A percentile compares a stretch with the other conserved stretches of the same genome.
phyloP scores from a whole-genome alignment of 2,113 vertebrate genomes.

The Myotis lucifugus region DNA sequence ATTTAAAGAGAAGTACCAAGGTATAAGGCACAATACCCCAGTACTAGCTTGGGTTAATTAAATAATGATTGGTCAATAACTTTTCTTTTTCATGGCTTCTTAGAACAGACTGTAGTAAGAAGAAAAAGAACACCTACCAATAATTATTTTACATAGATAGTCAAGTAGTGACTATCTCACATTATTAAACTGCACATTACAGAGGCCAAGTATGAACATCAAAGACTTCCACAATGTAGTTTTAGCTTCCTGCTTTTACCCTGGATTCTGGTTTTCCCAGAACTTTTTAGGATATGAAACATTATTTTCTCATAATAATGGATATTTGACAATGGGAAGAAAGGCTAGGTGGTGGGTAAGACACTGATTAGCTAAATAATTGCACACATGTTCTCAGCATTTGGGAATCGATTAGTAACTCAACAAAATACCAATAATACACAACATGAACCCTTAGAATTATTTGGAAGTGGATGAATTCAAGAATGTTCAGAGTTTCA shows the following conservation, averaged over 20 bases:
- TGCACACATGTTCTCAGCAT: neutral
- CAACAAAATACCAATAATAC: neutral
- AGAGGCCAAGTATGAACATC: neutral
- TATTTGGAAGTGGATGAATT: neutral
- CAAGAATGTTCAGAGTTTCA: neutral
- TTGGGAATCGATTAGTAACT: neutral
- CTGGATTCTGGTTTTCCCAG: neutral
- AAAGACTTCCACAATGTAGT: neutral
- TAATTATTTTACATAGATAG: neutral
- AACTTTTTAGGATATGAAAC: neutral
- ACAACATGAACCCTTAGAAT: neutral
- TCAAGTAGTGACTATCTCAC: neutral
- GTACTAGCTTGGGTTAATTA: neutral
- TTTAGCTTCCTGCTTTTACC: neutral
- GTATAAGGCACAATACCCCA: neutral
- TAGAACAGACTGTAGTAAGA: neutral
- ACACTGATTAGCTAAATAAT: neutral
- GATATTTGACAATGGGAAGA: neutral
- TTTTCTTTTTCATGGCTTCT: neutral
- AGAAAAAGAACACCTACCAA: neutral
- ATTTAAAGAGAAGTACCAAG: neutral
- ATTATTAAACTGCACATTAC: neutral
- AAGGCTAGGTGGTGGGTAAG: neutral
- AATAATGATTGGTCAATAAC: neutral
- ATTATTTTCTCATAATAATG: neutral